Evolutionary conservation across 1,140 invertebrate genomes (phyloP), one percentile per base, ranked within the genome.

Genomic region (Halictus rubicundus): DNA sequence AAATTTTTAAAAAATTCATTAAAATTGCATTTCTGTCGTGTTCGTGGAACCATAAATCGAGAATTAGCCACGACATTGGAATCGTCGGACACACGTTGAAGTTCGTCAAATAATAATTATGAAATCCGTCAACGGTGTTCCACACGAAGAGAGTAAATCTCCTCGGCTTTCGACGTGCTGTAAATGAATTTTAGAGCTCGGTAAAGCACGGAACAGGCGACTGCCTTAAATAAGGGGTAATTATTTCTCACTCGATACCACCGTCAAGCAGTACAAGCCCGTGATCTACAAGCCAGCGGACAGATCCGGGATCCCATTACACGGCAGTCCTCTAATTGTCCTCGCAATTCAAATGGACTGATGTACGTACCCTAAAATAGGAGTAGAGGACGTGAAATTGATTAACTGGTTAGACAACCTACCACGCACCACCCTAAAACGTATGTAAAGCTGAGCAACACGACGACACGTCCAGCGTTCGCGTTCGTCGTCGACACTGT

Each of bases 311-410:
- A 79, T 78, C 75, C 84, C 76, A 84, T 87, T 87, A 87, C 81
- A 80, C 78, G 76, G 75, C 71, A 76, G 66, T 74, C 68, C 57
- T 78, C 85, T 78, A 80, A 87, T 87, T 87, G 85, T 86, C 73
- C 84, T 75, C 76, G 74, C 75, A 70, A 87, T 78, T 80, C 84
- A 86, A 83, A 81, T 78, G 84, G 77, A 80, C 80, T 74, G 81
- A 81, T 72, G 84, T 78, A 71, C 75, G 70, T 69, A 73, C 81
- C 59, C 82, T 81, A 87, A 87, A 87, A 84, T 78, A 81, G 85
- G 77, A 68, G 78, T 72, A 54, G 72, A 54, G 69, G 78, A 87
- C 80, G 81, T 87, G 85, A 87, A 85, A 87, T 87, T 81, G 85
- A 87, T 87, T 87, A 86, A 87, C 84, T 72, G 81, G 82, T 78